Percentiles rank a stretch among this genome's conserved stretches.
Evolutionary conservation across 2,113 vertebrate species (phyloP).

Genomic region (Cebus imitator): DNA sequence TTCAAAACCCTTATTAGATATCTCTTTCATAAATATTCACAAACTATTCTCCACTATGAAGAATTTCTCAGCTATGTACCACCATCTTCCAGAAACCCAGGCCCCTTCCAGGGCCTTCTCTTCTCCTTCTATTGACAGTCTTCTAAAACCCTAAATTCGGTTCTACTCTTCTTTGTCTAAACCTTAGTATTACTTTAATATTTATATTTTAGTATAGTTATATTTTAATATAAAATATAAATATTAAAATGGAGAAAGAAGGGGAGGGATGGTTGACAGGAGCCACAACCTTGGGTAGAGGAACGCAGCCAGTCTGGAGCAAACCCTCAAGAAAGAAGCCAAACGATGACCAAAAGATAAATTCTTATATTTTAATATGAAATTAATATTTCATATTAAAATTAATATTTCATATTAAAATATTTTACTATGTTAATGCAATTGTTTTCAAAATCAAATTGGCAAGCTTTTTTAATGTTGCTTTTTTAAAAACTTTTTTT

Average conservation of each 20-base stretch:
- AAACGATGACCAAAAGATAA: too few relatives aligned
- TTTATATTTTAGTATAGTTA: too few relatives aligned
- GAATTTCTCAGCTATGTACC: background rate
- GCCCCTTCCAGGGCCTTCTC: background rate
- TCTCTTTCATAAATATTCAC: background rate
- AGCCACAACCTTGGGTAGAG: background rate
- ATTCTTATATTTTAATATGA: too few relatives aligned
- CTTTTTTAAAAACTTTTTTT: too few relatives aligned
- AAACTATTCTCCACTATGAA: background rate
- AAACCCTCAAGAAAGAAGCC: background rate
- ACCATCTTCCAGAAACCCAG: background rate
- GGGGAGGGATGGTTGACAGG: background rate
- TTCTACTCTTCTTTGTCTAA: background rate
- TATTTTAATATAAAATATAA: too few relatives aligned
- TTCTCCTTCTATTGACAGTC: background rate
- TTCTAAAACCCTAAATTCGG: background rate
- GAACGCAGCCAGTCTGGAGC: background rate
- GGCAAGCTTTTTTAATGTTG: background rate
- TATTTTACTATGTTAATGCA: background rate
- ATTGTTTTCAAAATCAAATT: background rate
- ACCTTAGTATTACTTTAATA: background rate
- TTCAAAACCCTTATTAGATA: background rate
- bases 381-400: too few relatives aligned
- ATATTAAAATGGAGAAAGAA: background rate
- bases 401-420: background rate